These are phyloP conservation scores for Cynaeus angustus DNA, from an alignment of 2,888 invertebrate species.

Conservation along the genomic window DNA sequence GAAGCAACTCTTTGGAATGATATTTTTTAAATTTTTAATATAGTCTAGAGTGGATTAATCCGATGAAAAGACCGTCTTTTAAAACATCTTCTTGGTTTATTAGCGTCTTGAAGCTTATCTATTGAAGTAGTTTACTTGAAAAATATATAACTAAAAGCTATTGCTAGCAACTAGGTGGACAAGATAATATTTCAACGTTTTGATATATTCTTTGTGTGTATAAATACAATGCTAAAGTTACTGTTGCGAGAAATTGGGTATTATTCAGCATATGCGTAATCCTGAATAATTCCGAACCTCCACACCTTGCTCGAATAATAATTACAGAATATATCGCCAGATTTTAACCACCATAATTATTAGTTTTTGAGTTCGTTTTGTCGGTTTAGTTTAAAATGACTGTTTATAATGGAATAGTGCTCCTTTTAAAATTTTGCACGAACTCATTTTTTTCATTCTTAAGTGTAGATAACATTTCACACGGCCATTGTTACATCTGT, in stretches of 20 bases:
- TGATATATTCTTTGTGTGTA: constrained; percentile 5
- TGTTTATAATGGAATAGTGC: constrained; percentile 24
- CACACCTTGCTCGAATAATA: constrained; percentile 29
- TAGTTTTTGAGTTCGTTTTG: constrained; percentile 36
- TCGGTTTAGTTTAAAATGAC: constrained; percentile 35
- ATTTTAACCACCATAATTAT: constrained; percentile 28
- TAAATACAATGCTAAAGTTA: constrained; percentile 7
- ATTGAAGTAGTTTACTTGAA: neutral
- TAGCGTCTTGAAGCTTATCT: constrained; percentile 2
- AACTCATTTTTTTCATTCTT: constrained; percentile 29
- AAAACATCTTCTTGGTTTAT: neutral
- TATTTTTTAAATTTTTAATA: constrained; percentile 1
- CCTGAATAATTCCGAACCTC: constrained; percentile 51
- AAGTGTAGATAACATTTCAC: constrained; percentile 57
- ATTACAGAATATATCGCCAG: constrained; percentile 34
- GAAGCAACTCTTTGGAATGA: neutral
- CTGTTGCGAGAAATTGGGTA: constrained; percentile 40
- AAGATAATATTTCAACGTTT: neutral
- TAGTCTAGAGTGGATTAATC: constrained; percentile 4
- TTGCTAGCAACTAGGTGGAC: neutral
- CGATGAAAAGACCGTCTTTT: neutral
- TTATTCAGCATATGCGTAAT: constrained; percentile 62
- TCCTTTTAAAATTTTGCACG: constrained; percentile 30
- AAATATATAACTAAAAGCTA: neutral
- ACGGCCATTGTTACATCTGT: constrained; percentile 57